Evolutionary conservation across 2,113 vertebrate genomes (phyloP), one percentile per base, ranked within the genome.

Genomic region (Taurulus bubalis): DNA sequence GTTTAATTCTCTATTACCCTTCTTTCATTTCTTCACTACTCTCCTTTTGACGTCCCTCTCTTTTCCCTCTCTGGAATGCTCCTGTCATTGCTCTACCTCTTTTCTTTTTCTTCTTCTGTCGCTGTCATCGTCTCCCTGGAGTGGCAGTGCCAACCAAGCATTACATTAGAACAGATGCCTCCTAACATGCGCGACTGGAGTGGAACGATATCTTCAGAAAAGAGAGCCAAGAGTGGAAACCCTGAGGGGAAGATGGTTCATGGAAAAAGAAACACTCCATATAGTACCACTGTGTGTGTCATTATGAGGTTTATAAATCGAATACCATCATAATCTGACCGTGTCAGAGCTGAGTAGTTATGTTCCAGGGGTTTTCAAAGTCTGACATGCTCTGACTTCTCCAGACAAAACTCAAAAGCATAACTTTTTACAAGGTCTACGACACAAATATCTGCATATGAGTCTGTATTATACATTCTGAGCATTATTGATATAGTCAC

Each of bases 91-190:
- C 14, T 36, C 38, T 47, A 22, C n/a, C 14, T 18, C 22, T 15
- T 2, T 8, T 63, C n/a, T 7, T 72, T 20, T 14, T 20, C 16
- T 40, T 67, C 8, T 24, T 40, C 30, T 40, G 22, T 56, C 12
- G 30, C n/a, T 47, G 49, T 42, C 65, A 34, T 55, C 12, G 34
- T 20, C 49, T 71, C 86, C 68, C 72, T 58, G 51, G 77, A 79
- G 86, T 59, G 40, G 47, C 76, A n/a, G 67, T 14, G 53, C 30
- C 58, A 82, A 79, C 79, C 47, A 56, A 78, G 75, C 62, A 3
- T 59, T 36, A 51, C 73, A 74, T 77, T 73, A 53, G 4, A 80
- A 69, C 89, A 88, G 84, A 83, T 90, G 89, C 42, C 51, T 83
- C 56, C 71, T 78, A 36, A 72, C 76, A 85, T 84, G 70, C 69